Evolutionary conservation across 2,888 invertebrate species (phyloP).

Genomic region (Mythimna vitellina): DNA sequence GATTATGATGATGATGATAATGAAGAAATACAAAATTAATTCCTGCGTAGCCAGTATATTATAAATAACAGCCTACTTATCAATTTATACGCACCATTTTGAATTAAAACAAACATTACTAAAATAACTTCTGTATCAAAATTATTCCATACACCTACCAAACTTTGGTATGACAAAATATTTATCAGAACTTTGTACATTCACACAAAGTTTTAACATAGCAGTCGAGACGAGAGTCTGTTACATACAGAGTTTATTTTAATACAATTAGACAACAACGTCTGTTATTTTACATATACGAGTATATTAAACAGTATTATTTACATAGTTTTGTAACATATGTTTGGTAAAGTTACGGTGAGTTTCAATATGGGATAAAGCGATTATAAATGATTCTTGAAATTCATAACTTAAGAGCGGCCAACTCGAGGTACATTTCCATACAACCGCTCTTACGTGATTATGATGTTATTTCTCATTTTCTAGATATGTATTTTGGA

Average conservation of each 20-base stretch:
- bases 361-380: background rate
- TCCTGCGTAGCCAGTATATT: no score
- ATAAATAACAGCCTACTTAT: background rate
- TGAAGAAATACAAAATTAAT: no score
- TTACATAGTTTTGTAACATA: constrained; percentile 4
- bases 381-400: no score
- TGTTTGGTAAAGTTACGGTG: background rate
- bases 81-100: background rate
- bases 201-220: constrained; percentile 35
- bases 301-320: constrained; percentile 3
- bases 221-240: constrained; percentile 18
- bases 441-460: no score
- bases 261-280: constrained; percentile 52
- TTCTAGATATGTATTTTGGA: no score
- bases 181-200: constrained; percentile 41
- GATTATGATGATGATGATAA: no score
- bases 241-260: constrained; percentile 44
- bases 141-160: constrained; percentile 4
- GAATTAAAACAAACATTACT: background rate
- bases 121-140: constrained; percentile 12
- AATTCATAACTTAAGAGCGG: no score
- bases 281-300: constrained; percentile 10
- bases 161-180: constrained; percentile 31
- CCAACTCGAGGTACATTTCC: no score
- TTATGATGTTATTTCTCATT: no score